phyloP scores from a whole-genome alignment of 2,888 invertebrate genomes.

The Thereva unica region DNA sequence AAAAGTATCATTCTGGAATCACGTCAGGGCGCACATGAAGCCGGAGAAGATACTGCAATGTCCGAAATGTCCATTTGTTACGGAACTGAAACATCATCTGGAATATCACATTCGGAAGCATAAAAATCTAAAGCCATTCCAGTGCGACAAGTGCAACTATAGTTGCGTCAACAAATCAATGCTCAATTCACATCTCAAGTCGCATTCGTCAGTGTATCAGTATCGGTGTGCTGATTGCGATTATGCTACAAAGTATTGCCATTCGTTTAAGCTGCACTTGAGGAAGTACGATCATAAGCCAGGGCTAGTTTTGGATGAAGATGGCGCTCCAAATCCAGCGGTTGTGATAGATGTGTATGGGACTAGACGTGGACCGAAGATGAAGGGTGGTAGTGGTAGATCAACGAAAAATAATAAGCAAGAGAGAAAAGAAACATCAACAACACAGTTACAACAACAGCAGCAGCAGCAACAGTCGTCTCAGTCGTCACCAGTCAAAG shows the following conservation, averaged over 20 bases:
- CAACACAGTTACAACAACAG: constrained; percentile 2
- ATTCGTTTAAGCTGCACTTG: constrained; percentile 93
- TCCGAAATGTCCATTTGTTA: constrained; percentile 93
- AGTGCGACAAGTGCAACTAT: constrained; percentile 86
- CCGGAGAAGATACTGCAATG: constrained; percentile 90
- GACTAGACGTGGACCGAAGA: constrained; percentile 84
- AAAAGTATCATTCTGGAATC: constrained; percentile 93
- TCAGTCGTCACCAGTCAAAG: background rate
- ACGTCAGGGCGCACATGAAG: constrained; percentile 88
- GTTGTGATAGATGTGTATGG: constrained; percentile 91
- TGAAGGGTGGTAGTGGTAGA: constrained; percentile 50
- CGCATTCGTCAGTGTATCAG: constrained; percentile 90
- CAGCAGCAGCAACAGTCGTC: constrained; percentile 39
- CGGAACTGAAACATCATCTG: constrained; percentile 97
- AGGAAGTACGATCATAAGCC: constrained; percentile 90
- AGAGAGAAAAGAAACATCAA: constrained; percentile 43
- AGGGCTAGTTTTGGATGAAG: constrained; percentile 85
- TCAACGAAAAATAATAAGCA: background rate
- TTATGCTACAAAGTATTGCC: constrained; percentile 97
- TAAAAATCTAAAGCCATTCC: constrained; percentile 92
- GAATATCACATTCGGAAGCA: constrained; percentile 97
- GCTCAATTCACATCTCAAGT: constrained; percentile 97
- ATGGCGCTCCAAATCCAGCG: constrained; percentile 85
- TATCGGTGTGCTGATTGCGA: constrained; percentile 92
- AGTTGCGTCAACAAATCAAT: constrained; percentile 98